Conservation (phyloP, 2,113 vertebrate genomes). For the Pollimyrus isidori region DNA sequence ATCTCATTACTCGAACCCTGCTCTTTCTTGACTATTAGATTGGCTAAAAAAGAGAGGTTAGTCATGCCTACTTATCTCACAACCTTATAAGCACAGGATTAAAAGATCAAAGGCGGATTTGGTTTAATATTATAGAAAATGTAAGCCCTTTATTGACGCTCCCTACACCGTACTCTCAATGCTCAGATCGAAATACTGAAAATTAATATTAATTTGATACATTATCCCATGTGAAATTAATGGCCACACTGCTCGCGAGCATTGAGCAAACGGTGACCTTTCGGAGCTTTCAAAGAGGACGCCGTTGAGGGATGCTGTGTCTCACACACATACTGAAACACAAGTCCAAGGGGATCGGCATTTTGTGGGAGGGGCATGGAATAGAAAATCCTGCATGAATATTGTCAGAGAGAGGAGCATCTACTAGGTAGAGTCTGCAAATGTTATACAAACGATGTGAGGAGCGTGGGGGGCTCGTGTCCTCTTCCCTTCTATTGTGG, state of each 20-base stretch:
- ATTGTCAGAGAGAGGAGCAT: slow-evolving; percentile 29
- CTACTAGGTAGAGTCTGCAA: neutral
- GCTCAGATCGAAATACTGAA: slow-evolving; percentile 54
- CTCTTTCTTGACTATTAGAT: slow-evolving; percentile 77
- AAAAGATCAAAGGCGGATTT: slow-evolving; percentile 95
- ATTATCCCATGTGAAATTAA: slow-evolving; percentile 49
- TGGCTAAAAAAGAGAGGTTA: slow-evolving; percentile 79
- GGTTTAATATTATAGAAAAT: slow-evolving; percentile 81
- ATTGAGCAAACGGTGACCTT: slow-evolving; percentile 40
- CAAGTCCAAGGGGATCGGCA: slow-evolving; percentile 41
- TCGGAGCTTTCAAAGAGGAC: slow-evolving; percentile 49
- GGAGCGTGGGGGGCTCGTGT: neutral
- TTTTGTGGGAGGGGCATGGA: slow-evolving; percentile 1
- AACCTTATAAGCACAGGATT: slow-evolving; percentile 94
- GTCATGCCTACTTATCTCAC: slow-evolving; percentile 89
- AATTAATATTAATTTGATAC: slow-evolving; percentile 56
- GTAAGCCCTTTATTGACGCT: slow-evolving; percentile 73
- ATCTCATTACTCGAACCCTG: slow-evolving; percentile 73
- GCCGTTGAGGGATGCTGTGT: slow-evolving; percentile 37
- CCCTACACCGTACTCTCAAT: slow-evolving; percentile 50
- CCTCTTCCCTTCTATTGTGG: neutral
- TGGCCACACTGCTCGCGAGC: slow-evolving; percentile 48
- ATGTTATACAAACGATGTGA: neutral
- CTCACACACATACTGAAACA: slow-evolving; percentile 43
- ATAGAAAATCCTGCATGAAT: slow-evolving; percentile 31